Evolutionary conservation across 1,140 invertebrate species (phyloP), one percentile per base, ranked within the genome.

Genomic region (Ceratosolen solmsi): DNA sequence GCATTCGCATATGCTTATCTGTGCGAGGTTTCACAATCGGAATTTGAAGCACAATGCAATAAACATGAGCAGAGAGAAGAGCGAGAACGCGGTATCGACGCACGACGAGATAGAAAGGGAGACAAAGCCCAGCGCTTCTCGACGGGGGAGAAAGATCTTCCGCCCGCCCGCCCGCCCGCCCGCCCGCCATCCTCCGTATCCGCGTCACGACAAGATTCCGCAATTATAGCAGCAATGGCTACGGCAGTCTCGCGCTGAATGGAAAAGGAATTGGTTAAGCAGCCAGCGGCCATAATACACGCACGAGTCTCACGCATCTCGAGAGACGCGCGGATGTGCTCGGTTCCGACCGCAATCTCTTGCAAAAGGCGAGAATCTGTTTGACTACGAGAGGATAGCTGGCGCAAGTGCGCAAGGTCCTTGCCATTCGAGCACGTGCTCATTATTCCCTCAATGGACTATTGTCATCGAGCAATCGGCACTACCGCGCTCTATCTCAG

Each of bases 151-250:
- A 58, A 36, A 72, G 46, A 74, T 49, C 27, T 74, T 51, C 30
- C 73, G 30, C 17, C 22, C 25, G n/a, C 49, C 17, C 9, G 8
- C 33, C 60, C 51, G 17, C 13, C 17, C 54, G 30, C 8, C 25
- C 9, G 27, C 41, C 20, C 51, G 51, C 20, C 51, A 3, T 20
- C 17, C 8, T 17, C 60, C 13, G 11, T 8, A 36, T 30, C 2
- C 54, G n/a, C 33, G 46, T 38, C 30, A 46, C 78, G 88, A 89
- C 87, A 89, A 89, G 88, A 86, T 84, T 87, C 84, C 83, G 87
- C 88, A 89, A 89, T 89, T 89, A 89, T 89, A 84, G 85, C 83
- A 60, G 83, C 25, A 58, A 58, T 38, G n/a, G 51, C 84, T 84
- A 58, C 58, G n/a, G 51, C 84, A 84, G 85, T 84, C 86, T 80